A percentile compares a stretch with the other conserved stretches of the same genome.
phyloP scores from a whole-genome alignment of 2,113 vertebrate genomes.

The Macroglossus sobrinus region DNA sequence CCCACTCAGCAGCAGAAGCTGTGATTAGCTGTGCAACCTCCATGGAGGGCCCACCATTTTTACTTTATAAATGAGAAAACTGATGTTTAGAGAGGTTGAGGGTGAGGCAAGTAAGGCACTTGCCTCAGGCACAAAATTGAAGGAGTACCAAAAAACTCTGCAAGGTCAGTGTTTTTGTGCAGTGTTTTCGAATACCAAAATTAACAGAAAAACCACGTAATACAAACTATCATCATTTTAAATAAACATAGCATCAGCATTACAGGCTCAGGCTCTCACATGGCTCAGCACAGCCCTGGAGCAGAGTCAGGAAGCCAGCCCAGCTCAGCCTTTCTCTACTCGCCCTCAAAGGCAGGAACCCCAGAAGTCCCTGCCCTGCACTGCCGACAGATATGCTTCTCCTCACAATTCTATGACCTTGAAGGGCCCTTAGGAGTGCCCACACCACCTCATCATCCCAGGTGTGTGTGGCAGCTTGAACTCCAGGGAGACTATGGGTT shows the following conservation, averaged over 20 bases:
- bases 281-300: not conserved
- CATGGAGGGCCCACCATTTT: rapidly evolving
- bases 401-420: not conserved
- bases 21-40: not conserved
- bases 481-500: not conserved
- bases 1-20: not conserved
- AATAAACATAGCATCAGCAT: not conserved
- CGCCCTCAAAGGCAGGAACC: not conserved
- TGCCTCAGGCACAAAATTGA: not conserved
- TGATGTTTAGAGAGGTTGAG: not conserved
- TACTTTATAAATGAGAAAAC: not conserved
- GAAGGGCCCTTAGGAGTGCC: not conserved
- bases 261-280: not conserved
- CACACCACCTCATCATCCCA: not conserved
- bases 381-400: not conserved
- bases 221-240: not conserved
- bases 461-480: not conserved
- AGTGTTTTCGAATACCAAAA: not conserved
- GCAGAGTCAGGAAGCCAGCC: not conserved
- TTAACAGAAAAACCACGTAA: not conserved
- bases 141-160: not conserved
- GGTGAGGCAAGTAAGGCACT: not conserved
- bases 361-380: not conserved
- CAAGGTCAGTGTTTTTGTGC: not conserved
- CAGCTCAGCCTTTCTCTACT: not conserved